Evolutionary conservation across 2,113 vertebrate genomes (phyloP).

Genomic region (Leptosomus discolor): DNA sequence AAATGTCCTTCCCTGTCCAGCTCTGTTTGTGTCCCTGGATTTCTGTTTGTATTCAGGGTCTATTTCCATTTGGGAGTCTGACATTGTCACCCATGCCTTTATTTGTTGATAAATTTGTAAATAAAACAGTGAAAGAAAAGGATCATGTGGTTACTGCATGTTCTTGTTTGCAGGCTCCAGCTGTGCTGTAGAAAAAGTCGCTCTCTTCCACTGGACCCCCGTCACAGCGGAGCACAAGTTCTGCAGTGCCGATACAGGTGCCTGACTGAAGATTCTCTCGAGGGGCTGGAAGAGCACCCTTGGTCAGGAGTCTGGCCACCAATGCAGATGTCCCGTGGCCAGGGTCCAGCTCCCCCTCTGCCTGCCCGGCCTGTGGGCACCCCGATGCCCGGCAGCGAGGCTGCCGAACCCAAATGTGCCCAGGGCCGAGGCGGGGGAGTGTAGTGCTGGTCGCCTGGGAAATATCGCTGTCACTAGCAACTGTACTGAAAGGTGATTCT

Average conservation of each 20-base stretch:
- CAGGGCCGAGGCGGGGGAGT: neutral
- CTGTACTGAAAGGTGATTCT: neutral
- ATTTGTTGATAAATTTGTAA: too few relatives aligned
- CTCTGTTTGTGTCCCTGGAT: neutral
- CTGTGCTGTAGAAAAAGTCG: neutral
- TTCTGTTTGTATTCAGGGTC: neutral
- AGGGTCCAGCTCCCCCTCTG: neutral
- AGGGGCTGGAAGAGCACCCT: neutral
- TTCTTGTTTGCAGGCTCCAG: neutral
- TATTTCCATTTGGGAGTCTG: neutral
- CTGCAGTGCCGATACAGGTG: neutral
- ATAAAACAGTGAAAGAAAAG: neutral
- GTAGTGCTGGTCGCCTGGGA: neutral
- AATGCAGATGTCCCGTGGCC: rapidly evolving
- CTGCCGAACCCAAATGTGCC: neutral
- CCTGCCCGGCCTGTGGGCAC: neutral
- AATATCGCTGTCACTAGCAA: rapidly evolving
- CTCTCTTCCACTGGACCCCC: neutral
- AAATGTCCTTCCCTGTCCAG: rapidly evolving
- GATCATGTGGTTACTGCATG: rapidly evolving
- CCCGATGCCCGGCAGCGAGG: rapidly evolving
- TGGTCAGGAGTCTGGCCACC: neutral
- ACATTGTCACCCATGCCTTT: neutral
- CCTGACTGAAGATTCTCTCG: neutral
- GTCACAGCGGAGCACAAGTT: rapidly evolving